phyloP scores from a whole-genome alignment of 2,113 vertebrate species.

The Anguilla japonica region DNA sequence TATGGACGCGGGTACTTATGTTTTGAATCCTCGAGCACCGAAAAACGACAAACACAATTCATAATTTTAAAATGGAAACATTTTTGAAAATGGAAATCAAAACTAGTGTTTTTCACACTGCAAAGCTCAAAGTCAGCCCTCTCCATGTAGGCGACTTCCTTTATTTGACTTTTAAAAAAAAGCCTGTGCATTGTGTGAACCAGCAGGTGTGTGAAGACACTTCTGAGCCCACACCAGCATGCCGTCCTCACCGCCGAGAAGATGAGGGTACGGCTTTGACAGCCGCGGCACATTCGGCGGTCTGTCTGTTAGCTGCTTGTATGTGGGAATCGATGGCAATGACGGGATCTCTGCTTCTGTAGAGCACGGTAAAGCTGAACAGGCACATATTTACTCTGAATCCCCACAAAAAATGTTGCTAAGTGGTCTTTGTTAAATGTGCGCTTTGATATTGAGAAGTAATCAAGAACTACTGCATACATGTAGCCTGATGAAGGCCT shows the following conservation, averaged over 20 bases:
- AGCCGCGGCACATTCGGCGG: neutral
- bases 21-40: no score
- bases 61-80: neutral
- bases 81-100: no score
- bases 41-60: neutral
- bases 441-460: neutral
- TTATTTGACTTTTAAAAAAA: neutral
- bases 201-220: no score
- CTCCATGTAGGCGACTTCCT: neutral
- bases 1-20: no score
- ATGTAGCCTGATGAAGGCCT: neutral
- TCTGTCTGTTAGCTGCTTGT: neutral
- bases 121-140: neutral
- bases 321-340: neutral
- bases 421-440: neutral
- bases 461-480: neutral
- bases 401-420: neutral
- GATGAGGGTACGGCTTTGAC: neutral
- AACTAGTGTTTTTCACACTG: neutral
- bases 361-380: neutral
- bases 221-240: neutral
- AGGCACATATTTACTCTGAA: neutral
- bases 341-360: neutral
- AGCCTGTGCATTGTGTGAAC: no score
- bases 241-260: neutral